A percentile compares a stretch with the other conserved stretches of the same genome.
phyloP scores from a whole-genome alignment of 1,140 invertebrate genomes.

The Pectinophora gossypiella region DNA sequence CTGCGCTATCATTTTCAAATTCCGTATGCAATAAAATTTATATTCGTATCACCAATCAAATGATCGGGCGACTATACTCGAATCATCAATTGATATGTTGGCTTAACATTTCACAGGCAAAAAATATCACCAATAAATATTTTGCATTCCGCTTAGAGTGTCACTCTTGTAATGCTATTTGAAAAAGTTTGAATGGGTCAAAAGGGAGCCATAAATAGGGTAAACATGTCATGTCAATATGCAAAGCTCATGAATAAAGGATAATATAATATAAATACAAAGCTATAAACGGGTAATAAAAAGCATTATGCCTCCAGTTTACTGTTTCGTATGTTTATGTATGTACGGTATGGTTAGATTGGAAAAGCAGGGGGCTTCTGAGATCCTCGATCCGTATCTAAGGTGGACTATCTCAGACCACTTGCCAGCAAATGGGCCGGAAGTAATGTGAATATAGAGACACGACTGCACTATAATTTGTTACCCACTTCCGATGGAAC shows the following conservation, averaged over 20 bases:
- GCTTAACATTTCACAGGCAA: background rate
- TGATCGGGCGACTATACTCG: background rate
- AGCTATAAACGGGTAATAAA: too few relatives aligned
- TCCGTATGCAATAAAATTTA: background rate
- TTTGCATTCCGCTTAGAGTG: background rate
- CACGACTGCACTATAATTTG: conserved; percentile 49
- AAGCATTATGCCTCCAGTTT: too few relatives aligned
- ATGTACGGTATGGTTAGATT: too few relatives aligned
- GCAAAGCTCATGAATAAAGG: conserved; percentile 8
- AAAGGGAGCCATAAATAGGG: conserved; percentile 1
- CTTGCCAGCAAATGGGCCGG: conserved; percentile 62
- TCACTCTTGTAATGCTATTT: background rate
- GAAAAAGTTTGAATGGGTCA: background rate
- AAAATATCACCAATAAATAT: background rate
- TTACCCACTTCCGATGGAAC: conserved; percentile 44
- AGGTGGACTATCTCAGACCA: conserved; percentile 65
- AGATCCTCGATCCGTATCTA: conserved; percentile 49
- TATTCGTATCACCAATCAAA: background rate
- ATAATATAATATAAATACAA: too few relatives aligned
- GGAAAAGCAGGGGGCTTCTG: conserved; percentile 30
- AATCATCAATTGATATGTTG: too few relatives aligned
- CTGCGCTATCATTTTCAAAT: background rate
- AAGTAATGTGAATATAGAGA: conserved; percentile 62
- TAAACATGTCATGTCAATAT: conserved; percentile 9
- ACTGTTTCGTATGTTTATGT: too few relatives aligned